phyloP scores from a whole-genome alignment of 2,797 vertebrate genomes.

The Amniataba percoides region DNA sequence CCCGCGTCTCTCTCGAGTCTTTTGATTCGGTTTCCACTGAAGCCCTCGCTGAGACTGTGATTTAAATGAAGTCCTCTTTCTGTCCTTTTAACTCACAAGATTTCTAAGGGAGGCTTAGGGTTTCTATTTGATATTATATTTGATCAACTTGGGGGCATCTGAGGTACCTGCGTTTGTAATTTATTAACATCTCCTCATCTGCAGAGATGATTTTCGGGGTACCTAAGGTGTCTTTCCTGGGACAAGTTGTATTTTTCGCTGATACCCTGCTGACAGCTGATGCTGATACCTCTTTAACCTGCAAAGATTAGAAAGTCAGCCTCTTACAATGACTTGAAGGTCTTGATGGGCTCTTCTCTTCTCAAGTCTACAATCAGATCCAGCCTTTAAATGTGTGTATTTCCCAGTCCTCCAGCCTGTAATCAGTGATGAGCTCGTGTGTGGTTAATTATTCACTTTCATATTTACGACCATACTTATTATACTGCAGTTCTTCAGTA shows the following conservation, averaged over 20 bases:
- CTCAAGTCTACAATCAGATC: no score
- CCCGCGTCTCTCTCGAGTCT: conserved; percentile 30
- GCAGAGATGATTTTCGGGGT: neutral
- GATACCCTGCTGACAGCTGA: no score
- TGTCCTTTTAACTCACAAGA: conserved; percentile 14
- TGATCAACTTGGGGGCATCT: neutral
- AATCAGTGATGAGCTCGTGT: neutral
- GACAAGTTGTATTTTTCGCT: neutral
- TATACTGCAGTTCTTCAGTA: neutral
- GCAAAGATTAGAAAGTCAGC: no score
- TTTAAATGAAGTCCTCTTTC: conserved; percentile 55
- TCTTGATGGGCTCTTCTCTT: no score
- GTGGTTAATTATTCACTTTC: conserved; percentile 22
- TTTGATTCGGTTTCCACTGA: conserved; percentile 59
- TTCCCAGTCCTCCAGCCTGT: no score
- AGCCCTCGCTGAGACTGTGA: conserved; percentile 44
- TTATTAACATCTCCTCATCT: neutral
- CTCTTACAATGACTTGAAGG: no score
- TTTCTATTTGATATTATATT: neutral
- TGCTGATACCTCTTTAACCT: no score
- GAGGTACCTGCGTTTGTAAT: neutral
- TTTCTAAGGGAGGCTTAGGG: conserved; percentile 8
- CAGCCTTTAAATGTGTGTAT: no score
- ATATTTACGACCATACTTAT: neutral
- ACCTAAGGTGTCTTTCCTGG: neutral